Percentiles rank a stretch among this genome's conserved stretches.
phyloP scores from a whole-genome alignment of 2,113 vertebrate species.

The Mionectes macconnelli region DNA sequence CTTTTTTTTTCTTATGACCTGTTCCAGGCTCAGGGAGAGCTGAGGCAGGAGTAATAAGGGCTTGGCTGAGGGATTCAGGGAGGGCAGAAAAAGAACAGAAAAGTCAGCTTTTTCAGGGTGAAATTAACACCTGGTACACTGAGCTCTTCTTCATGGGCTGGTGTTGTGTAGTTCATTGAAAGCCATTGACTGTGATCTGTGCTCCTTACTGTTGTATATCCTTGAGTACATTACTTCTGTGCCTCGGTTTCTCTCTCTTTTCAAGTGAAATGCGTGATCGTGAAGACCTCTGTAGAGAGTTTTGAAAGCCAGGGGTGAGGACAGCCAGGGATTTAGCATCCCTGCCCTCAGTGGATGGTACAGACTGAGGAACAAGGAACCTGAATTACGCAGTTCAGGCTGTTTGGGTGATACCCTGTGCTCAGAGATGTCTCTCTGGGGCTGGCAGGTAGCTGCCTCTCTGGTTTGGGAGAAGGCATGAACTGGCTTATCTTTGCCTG shows the following conservation, averaged over 20 bases:
- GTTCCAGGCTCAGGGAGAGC: background rate
- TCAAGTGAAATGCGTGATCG: background rate
- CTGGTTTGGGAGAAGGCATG: background rate
- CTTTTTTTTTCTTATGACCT: background rate
- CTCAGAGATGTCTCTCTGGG: background rate
- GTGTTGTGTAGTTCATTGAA: background rate
- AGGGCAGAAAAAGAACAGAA: background rate
- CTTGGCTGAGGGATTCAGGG: background rate
- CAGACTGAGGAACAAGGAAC: background rate
- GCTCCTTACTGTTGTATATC: background rate
- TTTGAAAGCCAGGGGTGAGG: background rate
- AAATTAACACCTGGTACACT: background rate
- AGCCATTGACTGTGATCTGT: background rate
- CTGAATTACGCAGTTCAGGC: background rate
- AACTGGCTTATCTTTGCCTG: background rate
- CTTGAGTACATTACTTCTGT: rapidly evolving
- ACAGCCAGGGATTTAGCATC: background rate
- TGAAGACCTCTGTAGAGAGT: background rate
- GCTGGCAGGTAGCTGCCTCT: background rate
- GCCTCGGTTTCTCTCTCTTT: background rate
- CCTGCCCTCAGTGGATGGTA: background rate
- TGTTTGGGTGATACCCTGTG: background rate
- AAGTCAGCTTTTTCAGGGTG: background rate
- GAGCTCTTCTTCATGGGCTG: background rate
- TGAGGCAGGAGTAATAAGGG: background rate